phyloP scores from a whole-genome alignment of 2,113 vertebrate genomes.

The Corythornis vintsioides region DNA sequence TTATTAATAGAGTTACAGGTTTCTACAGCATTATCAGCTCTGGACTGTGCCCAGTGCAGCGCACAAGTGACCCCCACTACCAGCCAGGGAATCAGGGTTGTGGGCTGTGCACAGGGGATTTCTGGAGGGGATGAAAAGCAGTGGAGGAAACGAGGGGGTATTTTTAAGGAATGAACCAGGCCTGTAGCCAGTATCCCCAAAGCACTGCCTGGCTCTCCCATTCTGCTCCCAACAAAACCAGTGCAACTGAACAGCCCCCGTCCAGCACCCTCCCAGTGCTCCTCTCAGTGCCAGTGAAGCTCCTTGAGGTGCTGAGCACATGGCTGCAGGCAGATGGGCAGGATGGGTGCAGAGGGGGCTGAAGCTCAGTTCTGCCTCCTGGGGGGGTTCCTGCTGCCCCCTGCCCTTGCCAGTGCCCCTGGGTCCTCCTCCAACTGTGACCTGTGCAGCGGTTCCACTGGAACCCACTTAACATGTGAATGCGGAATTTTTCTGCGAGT shows the following conservation, averaged over 20 bases:
- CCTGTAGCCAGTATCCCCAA: not conserved
- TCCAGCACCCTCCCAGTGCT: not conserved
- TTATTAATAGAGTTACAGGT: not conserved
- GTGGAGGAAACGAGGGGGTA: not conserved
- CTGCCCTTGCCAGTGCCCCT: not conserved
- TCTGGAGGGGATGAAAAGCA: not conserved
- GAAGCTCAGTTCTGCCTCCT: not conserved
- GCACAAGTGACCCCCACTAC: not conserved
- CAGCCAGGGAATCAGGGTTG: too few relatives aligned
- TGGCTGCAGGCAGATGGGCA: rapidly evolving
- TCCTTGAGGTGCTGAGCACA: not conserved
- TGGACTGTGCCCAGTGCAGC: not conserved
- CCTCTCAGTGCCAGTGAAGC: too few relatives aligned
- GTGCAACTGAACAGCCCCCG: not conserved
- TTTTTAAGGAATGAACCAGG: not conserved
- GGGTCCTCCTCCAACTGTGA: not conserved
- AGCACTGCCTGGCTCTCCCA: rapidly evolving
- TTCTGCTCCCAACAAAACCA: not conserved
- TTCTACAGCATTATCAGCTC: not conserved
- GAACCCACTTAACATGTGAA: not conserved
- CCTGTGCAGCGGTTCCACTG: not conserved
- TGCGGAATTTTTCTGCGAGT: conserved; percentile 69
- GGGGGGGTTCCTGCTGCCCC: not conserved
- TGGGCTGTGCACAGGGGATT: not conserved
- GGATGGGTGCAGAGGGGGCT: not conserved